Percentiles rank a stretch among this genome's conserved stretches.
These are phyloP conservation scores for Copidosoma floridanum DNA, from an alignment of 1,140 invertebrate genomes.

Conservation along the genomic window DNA sequence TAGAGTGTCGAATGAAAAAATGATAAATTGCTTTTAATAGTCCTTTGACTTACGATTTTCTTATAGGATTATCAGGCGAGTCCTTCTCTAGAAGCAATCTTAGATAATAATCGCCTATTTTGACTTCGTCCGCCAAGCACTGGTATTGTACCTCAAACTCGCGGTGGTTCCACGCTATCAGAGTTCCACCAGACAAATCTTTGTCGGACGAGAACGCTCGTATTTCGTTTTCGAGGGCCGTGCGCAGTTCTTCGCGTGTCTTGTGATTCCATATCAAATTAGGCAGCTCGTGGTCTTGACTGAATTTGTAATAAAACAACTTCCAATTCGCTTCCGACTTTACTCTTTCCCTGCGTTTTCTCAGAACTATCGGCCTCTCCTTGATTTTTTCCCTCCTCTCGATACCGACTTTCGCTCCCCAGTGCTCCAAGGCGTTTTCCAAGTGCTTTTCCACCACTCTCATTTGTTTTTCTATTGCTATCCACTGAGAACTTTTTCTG, in stretches of 20 bases:
- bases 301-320: constrained; percentile 95
- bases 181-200: constrained; percentile 77
- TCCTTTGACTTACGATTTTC: constrained; percentile 73
- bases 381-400: constrained; percentile 65
- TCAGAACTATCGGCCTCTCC: constrained; percentile 80
- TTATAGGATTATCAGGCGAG: constrained; percentile 81
- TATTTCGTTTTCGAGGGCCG: constrained; percentile 92
- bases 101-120: constrained; percentile 98
- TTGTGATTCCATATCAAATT: constrained; percentile 99
- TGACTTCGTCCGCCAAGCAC: constrained; percentile 93
- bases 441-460: constrained; percentile 78
- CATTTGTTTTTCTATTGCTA: constrained; percentile 69
- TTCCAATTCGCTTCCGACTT: constrained; percentile 92
- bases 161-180: constrained; percentile 96
- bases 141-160: constrained; percentile 95
- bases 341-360: constrained; percentile 86
- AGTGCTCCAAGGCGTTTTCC: constrained; percentile 82
- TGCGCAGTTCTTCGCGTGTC: constrained; percentile 92
- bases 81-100: constrained; percentile 89
- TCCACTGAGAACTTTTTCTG: constrained; percentile 67
- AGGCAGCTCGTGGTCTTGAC: constrained; percentile 89
- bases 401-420: constrained; percentile 76
- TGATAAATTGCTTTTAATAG: neutral
- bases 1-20: no score
- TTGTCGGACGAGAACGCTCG: constrained; percentile 85